phyloP scores from a whole-genome alignment of 37 sponge, comb jelly and placozoan genomes.

The Aphrocallistes beatrix region DNA sequence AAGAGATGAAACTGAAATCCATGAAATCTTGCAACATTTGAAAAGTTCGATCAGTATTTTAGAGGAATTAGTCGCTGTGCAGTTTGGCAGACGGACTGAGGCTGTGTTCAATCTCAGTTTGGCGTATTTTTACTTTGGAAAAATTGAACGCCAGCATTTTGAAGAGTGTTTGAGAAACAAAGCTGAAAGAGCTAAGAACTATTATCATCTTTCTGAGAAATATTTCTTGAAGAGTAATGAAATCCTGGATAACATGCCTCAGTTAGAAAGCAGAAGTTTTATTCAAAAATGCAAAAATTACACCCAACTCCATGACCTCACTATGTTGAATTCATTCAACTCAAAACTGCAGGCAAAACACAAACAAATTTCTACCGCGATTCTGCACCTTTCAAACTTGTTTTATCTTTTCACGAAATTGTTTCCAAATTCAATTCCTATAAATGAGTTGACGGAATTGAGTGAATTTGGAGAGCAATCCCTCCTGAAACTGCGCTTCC shows the following conservation, averaged over 20 bases:
- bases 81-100: neutral
- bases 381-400: neutral
- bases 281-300: neutral
- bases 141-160: neutral
- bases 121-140: slow-evolving; percentile 4
- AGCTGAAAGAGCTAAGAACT: neutral
- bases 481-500: neutral
- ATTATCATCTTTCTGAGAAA: neutral
- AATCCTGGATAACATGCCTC: neutral
- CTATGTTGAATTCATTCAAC: neutral
- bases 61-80: neutral
- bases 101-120: neutral
- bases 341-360: neutral
- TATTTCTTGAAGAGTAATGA: slow-evolving; percentile 5
- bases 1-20: neutral
- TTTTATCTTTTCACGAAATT: neutral
- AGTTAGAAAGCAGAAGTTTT: neutral
- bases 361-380: neutral
- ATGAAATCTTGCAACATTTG: neutral
- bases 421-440: neutral
- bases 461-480: neutral
- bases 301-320: neutral
- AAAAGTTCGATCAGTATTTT: neutral
- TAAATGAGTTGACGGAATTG: neutral
- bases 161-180: neutral